Percentiles rank a stretch among this genome's conserved stretches.
These are phyloP conservation scores for Drosophila parthenogenetica DNA, from an alignment of 2,888 invertebrate species.

Conservation along the genomic window DNA sequence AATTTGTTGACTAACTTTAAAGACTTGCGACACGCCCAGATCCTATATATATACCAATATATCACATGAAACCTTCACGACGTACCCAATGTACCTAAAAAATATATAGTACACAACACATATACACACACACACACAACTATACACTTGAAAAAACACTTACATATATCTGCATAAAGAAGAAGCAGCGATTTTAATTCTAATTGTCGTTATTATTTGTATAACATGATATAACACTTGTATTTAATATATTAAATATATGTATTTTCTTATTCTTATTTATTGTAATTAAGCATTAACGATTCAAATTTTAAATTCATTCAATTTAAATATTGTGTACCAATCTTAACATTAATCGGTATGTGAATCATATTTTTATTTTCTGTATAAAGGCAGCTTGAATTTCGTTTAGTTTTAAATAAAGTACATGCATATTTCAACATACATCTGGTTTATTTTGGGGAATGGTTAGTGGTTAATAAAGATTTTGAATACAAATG, in stretches of 20 bases:
- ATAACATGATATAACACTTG: slow-evolving; percentile 44
- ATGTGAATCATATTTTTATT: slow-evolving; percentile 50
- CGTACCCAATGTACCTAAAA: slow-evolving; percentile 75
- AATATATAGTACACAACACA: slow-evolving; percentile 36
- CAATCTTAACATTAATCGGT: slow-evolving; percentile 52
- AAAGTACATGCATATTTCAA: slow-evolving; percentile 62
- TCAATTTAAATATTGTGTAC: slow-evolving; percentile 38
- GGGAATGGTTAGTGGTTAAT: background rate
- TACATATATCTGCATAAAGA: slow-evolving; percentile 40
- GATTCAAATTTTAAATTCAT: slow-evolving; percentile 36
- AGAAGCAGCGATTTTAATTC: slow-evolving; percentile 40
- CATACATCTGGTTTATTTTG: background rate
- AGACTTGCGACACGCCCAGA: slow-evolving; percentile 34
- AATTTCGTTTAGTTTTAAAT: slow-evolving; percentile 74
- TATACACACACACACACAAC: slow-evolving; percentile 26
- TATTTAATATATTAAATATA: slow-evolving; percentile 46
- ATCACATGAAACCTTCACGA: slow-evolving; percentile 55
- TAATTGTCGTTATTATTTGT: slow-evolving; percentile 62
- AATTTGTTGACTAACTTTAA: slow-evolving; percentile 29
- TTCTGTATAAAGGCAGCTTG: slow-evolving; percentile 72
- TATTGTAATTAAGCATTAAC: slow-evolving; percentile 69
- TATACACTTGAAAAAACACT: slow-evolving; percentile 37
- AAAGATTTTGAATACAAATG: background rate
- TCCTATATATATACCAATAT: slow-evolving; percentile 34
- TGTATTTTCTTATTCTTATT: slow-evolving; percentile 72